Conservation (phyloP, 2,113 vertebrate genomes). For the Xiphias gladius region DNA sequence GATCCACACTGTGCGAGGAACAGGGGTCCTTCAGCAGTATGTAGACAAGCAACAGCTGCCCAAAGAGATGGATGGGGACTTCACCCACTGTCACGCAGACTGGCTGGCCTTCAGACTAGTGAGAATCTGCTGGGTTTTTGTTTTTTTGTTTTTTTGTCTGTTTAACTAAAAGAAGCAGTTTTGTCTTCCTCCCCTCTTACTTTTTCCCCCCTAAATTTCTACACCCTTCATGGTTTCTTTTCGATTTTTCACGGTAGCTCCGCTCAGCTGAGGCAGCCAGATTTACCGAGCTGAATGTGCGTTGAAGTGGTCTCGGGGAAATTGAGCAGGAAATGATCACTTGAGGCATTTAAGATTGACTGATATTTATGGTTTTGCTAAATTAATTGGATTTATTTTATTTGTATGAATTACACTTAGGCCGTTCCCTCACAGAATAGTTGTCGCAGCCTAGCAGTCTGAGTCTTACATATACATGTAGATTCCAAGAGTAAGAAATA, state of each 20-base stretch:
- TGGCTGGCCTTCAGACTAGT: slow-evolving; percentile 90
- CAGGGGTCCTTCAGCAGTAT: slow-evolving; percentile 84
- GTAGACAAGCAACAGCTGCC: slow-evolving; percentile 87
- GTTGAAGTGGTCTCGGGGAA: neutral
- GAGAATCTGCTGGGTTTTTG: slow-evolving; percentile 13
- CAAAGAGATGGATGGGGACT: slow-evolving; percentile 85
- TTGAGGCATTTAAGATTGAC: slow-evolving; percentile 13
- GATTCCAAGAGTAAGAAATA: neutral
- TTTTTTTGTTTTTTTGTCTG: neutral
- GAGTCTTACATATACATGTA: neutral
- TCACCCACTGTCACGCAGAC: slow-evolving; percentile 82
- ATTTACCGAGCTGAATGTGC: neutral
- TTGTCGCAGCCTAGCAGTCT: neutral
- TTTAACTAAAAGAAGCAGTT: neutral
- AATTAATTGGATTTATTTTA: neutral
- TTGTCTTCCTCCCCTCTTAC: neutral
- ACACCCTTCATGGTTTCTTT: neutral
- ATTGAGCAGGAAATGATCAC: neutral
- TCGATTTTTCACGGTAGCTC: neutral
- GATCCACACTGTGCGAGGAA: slow-evolving; percentile 82
- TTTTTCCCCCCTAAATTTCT: neutral
- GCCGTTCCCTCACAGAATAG: neutral
- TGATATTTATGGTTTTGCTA: neutral
- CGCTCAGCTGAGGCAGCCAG: neutral
- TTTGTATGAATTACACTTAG: neutral